These are phyloP conservation scores for Nasonovia ribisnigri DNA, from an alignment of 2,888 invertebrate genomes.

Conservation along the genomic window DNA sequence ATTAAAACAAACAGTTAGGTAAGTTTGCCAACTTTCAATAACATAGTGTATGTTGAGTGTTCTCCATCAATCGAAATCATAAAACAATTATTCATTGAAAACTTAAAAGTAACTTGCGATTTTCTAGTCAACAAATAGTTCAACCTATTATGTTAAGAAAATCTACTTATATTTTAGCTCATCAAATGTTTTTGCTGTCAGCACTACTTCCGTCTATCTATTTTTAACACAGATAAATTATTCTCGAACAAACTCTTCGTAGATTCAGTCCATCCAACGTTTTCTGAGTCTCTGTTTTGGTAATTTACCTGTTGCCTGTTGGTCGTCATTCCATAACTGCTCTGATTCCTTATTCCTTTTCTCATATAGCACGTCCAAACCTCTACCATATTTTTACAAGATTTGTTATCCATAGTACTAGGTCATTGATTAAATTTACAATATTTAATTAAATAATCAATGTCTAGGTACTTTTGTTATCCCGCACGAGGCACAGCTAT, in stretches of 20 bases:
- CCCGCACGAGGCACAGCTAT: not conserved
- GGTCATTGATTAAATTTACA: no score
- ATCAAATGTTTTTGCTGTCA: not conserved
- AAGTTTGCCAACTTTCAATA: not conserved
- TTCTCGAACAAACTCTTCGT: not conserved
- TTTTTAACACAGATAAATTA: not conserved
- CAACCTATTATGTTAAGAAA: not conserved
- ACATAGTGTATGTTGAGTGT: not conserved
- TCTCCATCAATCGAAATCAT: not conserved
- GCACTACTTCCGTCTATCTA: not conserved
- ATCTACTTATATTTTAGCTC: not conserved
- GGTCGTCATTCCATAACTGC: not conserved
- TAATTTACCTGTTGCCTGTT: not conserved
- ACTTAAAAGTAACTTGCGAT: not conserved
- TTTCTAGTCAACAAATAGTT: not conserved
- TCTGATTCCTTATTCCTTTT: not conserved
- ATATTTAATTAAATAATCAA: no score
- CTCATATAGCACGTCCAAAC: not conserved
- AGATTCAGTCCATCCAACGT: not conserved
- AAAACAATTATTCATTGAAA: not conserved
- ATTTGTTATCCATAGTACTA: not conserved
- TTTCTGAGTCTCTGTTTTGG: not conserved
- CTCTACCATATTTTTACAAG: not conserved
- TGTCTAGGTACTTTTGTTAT: not conserved
- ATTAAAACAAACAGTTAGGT: not conserved